These are phyloP conservation scores for Ectemnius lituratus DNA, from an alignment of 2,888 invertebrate species.

Conservation along the genomic window DNA sequence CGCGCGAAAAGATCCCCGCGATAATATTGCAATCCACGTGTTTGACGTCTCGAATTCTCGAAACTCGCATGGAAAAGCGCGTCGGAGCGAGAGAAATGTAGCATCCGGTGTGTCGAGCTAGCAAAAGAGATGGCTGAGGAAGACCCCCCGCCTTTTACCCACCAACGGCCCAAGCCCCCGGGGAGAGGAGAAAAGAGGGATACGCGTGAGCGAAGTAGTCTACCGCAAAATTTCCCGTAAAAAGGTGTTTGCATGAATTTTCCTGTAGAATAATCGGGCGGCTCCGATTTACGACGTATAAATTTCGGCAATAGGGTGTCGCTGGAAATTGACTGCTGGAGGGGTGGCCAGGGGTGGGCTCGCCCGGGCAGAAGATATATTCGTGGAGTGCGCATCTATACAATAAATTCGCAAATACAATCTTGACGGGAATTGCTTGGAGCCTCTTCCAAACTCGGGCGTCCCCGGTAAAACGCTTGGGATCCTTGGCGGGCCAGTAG, in stretches of 20 bases:
- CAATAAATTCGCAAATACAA: background rate
- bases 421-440: no score
- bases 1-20: constrained; percentile 64
- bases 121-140: background rate
- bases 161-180: background rate
- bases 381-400: background rate
- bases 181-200: background rate
- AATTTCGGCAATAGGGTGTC: constrained; percentile 20
- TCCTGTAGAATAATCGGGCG: constrained; percentile 39
- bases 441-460: no score
- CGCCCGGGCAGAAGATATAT: no score
- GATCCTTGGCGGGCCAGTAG: no score
- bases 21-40: constrained; percentile 65
- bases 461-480: no score
- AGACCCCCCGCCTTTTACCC: no score
- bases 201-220: background rate
- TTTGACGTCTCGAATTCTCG: constrained; percentile 49
- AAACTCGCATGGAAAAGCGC: constrained; percentile 45
- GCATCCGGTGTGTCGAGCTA: background rate
- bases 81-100: constrained; percentile 3
- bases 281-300: constrained; percentile 48
- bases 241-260: constrained; percentile 41
- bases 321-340: constrained; percentile 2
- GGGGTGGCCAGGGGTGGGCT: background rate
- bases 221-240: background rate